These are phyloP conservation scores for Rallus limicola DNA, from an alignment of 2,113 vertebrate genomes.

Conservation along the genomic window DNA sequence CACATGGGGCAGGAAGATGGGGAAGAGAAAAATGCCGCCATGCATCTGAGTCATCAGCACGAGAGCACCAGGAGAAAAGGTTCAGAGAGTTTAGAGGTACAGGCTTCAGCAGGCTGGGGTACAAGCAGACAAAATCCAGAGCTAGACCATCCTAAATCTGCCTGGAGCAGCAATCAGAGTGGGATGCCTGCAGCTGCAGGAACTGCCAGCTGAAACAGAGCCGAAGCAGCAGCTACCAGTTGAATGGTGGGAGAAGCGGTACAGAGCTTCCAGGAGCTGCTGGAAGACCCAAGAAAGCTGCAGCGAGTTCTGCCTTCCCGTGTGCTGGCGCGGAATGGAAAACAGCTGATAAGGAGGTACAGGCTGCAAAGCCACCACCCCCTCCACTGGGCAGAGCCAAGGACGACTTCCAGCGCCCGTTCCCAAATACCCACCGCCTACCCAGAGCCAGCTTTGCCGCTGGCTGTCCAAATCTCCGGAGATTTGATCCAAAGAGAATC, in stretches of 20 bases:
- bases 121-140: not conserved
- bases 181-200: not conserved
- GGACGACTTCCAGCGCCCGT: not conserved
- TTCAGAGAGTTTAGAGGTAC: fast-evolving
- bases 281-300: not conserved
- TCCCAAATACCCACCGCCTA: not conserved
- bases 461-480: not conserved
- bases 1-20: fast-evolving
- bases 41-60: fast-evolving
- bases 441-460: fast-evolving
- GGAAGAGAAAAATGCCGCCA: not conserved
- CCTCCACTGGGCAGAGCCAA: not conserved
- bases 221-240: not conserved
- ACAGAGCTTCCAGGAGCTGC: slow-evolving; percentile 19
- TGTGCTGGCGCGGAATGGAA: not conserved
- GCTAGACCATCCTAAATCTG: fast-evolving
- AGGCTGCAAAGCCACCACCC: not conserved
- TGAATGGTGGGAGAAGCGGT: fast-evolving
- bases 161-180: fast-evolving
- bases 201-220: slow-evolving; percentile 13
- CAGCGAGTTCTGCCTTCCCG: not conserved
- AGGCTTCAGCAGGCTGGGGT: not conserved
- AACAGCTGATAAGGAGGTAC: not conserved
- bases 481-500: not conserved
- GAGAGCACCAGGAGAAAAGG: not conserved